A percentile compares a stretch with the other conserved stretches of the same genome.
Evolutionary conservation across 1,140 invertebrate species (phyloP).

Genomic region (Euura lappo): DNA sequence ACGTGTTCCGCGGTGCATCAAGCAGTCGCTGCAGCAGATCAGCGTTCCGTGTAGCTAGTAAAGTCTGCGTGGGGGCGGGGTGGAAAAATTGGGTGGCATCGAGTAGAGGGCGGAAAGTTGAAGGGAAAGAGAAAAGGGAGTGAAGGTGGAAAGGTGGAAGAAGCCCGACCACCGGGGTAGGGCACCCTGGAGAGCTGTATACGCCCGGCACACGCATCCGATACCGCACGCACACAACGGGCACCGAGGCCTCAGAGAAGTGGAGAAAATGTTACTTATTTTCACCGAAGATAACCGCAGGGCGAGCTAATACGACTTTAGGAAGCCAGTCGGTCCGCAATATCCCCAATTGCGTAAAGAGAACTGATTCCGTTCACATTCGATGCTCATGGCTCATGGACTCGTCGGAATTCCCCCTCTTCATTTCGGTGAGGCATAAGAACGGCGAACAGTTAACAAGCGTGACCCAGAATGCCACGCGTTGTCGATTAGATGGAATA

Average conservation of each 20-base stretch:
- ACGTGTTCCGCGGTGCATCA: too few species aligned
- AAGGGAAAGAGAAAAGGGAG: constrained; percentile 11
- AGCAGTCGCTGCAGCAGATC: too few species aligned
- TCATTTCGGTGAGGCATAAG: too few species aligned
- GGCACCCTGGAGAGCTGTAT: constrained; percentile 30
- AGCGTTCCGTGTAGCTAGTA: neutral
- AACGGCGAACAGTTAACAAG: neutral
- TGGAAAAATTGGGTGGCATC: neutral
- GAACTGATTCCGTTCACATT: too few species aligned
- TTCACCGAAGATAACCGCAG: constrained; percentile 16
- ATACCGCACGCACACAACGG: neutral
- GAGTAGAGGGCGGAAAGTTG: constrained; percentile 7
- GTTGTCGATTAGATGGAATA: constrained; percentile 14
- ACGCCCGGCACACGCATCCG: neutral
- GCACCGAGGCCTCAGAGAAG: constrained; percentile 25
- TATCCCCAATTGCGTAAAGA: too few species aligned
- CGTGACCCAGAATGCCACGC: constrained; percentile 15
- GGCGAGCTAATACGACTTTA: constrained; percentile 2
- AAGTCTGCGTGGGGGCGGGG: neutral
- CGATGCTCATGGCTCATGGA: too few species aligned
- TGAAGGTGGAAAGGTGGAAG: constrained; percentile 16
- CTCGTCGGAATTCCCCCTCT: too few species aligned
- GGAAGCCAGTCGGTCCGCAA: neutral
- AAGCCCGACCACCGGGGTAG: constrained; percentile 18
- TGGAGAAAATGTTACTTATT: constrained; percentile 17